Conservation (phyloP, 1,140 invertebrate genomes). For the Brevipalpus yothersi region DNA sequence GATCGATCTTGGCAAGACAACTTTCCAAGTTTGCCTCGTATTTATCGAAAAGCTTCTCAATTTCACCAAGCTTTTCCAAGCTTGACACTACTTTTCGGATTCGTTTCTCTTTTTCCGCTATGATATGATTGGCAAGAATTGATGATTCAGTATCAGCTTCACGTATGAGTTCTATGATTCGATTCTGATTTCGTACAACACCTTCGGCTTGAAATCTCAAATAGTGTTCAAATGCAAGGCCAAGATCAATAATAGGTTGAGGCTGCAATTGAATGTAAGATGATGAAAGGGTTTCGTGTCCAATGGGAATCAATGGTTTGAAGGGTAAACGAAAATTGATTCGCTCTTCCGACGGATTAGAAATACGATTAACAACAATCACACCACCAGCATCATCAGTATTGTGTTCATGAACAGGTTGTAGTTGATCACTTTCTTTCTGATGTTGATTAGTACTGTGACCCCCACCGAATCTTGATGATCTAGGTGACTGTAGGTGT, state of each 20-base stretch:
- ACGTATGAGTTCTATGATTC: background rate
- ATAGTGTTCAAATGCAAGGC: conserved; percentile 1
- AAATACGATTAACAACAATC: no score
- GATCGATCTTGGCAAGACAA: background rate
- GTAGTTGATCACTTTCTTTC: background rate
- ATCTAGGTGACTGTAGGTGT: background rate
- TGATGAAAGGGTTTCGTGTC: background rate
- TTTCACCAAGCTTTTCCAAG: conserved; percentile 5
- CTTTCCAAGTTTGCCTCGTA: conserved; percentile 1
- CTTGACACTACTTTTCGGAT: conserved; percentile 4
- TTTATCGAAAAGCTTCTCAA: conserved; percentile 1
- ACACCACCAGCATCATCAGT: no score
- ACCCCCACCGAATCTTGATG: background rate
- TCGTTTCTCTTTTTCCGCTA: conserved; percentile 2
- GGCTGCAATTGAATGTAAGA: background rate
- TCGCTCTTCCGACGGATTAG: no score
- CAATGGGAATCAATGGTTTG: conserved; percentile 6
- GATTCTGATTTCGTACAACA: background rate
- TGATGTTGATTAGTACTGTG: background rate
- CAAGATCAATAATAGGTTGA: conserved; percentile 1
- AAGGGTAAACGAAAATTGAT: background rate
- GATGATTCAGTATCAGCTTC: background rate
- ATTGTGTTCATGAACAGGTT: no score
- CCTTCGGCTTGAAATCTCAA: background rate
- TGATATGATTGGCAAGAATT: background rate